Evolutionary conservation across 1,140 invertebrate genomes (phyloP).

Genomic region (Periplaneta americana): DNA sequence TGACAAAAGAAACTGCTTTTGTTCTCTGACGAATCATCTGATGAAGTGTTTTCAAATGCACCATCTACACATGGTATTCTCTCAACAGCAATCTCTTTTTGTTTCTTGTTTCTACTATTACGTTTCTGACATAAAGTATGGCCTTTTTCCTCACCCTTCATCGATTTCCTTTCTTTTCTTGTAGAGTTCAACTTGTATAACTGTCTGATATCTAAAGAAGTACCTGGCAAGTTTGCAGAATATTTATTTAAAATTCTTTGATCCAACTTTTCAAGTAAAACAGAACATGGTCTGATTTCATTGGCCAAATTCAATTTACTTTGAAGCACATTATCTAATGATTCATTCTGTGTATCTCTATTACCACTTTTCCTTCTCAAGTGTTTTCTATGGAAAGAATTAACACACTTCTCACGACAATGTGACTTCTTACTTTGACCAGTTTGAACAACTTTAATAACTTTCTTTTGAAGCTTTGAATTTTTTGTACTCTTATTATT

Average conservation of each 20-base stretch:
- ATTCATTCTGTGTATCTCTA: not conserved
- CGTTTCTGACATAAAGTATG: too few relatives aligned
- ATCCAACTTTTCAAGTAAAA: not conserved
- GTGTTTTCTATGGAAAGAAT: too few relatives aligned
- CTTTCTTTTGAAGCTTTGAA: too few relatives aligned
- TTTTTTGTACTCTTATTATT: not conserved
- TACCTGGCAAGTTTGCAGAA: not conserved
- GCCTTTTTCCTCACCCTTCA: too few relatives aligned
- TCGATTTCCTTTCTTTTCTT: too few relatives aligned
- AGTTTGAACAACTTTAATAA: not conserved
- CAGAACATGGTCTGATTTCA: not conserved
- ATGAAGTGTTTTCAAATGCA: not conserved
- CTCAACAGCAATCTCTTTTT: not conserved
- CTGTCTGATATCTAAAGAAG: too few relatives aligned
- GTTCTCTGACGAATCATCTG: not conserved
- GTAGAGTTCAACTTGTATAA: too few relatives aligned
- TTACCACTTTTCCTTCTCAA: not conserved
- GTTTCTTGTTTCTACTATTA: too few relatives aligned
- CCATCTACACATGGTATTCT: constrained; percentile 5
- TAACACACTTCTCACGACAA: too few relatives aligned
- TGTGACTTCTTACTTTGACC: too few relatives aligned
- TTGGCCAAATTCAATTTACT: not conserved
- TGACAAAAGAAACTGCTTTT: not conserved
- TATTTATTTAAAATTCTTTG: not conserved
- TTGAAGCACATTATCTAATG: not conserved